These are phyloP conservation scores for Eupithecia exiguata DNA, from an alignment of 2,888 invertebrate genomes.

Conservation along the genomic window DNA sequence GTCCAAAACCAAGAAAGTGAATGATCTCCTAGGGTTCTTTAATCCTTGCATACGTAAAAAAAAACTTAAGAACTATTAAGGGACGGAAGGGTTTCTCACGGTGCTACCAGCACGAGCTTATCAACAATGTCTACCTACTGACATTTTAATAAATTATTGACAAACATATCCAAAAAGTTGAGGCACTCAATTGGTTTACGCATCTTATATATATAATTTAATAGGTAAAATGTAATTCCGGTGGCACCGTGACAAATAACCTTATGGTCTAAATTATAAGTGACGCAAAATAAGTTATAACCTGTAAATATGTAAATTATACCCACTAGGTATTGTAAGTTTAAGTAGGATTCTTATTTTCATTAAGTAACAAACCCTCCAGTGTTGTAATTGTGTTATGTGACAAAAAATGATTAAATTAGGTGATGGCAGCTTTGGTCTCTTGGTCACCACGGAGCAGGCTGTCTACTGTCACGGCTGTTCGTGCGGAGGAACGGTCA, in stretches of 20 bases:
- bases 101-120: background rate
- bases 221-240: background rate
- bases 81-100: background rate
- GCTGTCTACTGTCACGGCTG: too few species aligned
- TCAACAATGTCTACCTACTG: background rate
- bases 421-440: background rate
- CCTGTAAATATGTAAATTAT: conserved; percentile 77
- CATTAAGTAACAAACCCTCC: conserved; percentile 60
- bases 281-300: conserved; percentile 25
- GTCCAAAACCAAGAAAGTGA: background rate
- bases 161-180: background rate
- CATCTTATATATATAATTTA: background rate
- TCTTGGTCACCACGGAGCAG: too few species aligned
- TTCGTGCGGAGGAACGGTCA: too few species aligned
- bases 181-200: background rate
- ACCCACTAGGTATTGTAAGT: conserved; percentile 46
- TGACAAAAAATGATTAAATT: conserved; percentile 9
- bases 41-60: conserved; percentile 20
- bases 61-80: background rate
- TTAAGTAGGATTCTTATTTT: conserved; percentile 51
- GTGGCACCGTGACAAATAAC: background rate
- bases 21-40: conserved; percentile 31
- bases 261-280: conserved; percentile 10
- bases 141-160: background rate
- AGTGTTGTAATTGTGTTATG: conserved; percentile 65